Conservation (phyloP, 2,888 invertebrate genomes). For the Cantharis flavilabris region DNA sequence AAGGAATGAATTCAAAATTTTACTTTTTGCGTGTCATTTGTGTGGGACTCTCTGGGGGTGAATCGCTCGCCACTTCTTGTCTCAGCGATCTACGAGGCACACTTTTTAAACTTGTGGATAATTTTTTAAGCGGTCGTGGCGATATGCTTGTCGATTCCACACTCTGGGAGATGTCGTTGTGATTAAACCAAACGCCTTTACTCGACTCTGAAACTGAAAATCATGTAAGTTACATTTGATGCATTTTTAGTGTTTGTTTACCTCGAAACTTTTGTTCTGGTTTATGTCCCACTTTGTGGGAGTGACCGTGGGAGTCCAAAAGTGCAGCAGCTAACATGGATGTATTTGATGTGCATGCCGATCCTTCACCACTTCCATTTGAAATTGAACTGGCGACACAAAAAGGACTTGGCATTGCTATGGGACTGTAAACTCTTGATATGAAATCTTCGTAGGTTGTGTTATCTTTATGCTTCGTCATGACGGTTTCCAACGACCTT, state of each 20-base stretch:
- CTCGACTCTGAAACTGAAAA: slow-evolving; percentile 44
- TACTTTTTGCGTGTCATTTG: slow-evolving; percentile 50
- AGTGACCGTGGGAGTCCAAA: slow-evolving; percentile 59
- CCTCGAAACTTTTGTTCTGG: slow-evolving; percentile 50
- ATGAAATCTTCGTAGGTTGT: slow-evolving; percentile 91
- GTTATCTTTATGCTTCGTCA: slow-evolving; percentile 81
- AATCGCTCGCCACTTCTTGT: slow-evolving; percentile 48
- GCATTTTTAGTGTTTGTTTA: slow-evolving; percentile 29
- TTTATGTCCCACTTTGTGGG: slow-evolving; percentile 47
- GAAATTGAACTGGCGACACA: slow-evolving; percentile 38
- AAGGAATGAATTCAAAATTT: slow-evolving; percentile 14
- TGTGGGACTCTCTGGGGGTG: slow-evolving; percentile 54
- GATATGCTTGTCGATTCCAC: slow-evolving; percentile 60
- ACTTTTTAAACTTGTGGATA: slow-evolving; percentile 55
- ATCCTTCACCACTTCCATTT: slow-evolving; percentile 43
- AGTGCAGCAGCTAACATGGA: slow-evolving; percentile 64
- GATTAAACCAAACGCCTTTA: slow-evolving; percentile 53
- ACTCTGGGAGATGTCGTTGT: slow-evolving; percentile 47
- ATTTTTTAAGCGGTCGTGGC: slow-evolving; percentile 71
- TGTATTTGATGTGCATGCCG: slow-evolving; percentile 51
- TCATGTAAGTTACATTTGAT: background rate
- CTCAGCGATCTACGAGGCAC: slow-evolving; percentile 49
- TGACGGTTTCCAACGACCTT: slow-evolving; percentile 81
- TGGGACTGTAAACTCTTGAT: slow-evolving; percentile 71
- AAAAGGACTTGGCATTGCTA: slow-evolving; percentile 61